These are phyloP conservation scores for Cyprinodon tularosa DNA, from an alignment of 2,113 vertebrate genomes.

Conservation along the genomic window DNA sequence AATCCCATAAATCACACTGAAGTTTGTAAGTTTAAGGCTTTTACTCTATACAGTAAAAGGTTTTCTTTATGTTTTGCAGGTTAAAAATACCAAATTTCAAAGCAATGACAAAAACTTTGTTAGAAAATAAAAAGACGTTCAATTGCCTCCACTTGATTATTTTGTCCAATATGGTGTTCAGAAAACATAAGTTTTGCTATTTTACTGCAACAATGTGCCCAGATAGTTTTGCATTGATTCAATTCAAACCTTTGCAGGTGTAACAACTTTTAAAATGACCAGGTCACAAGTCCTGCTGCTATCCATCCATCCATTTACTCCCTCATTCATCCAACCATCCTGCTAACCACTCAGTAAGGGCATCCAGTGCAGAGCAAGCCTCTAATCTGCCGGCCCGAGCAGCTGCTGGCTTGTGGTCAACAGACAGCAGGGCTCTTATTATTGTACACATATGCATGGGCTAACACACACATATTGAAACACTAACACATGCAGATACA, in stretches of 20 bases:
- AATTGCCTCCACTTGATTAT: background rate
- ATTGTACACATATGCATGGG: slow-evolving; percentile 70
- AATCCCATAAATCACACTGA: background rate
- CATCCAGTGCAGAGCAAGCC: slow-evolving; percentile 74
- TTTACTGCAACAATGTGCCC: too few species aligned
- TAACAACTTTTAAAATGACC: slow-evolving; percentile 7
- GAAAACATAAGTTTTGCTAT: background rate
- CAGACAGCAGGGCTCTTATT: slow-evolving; percentile 82
- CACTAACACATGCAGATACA: slow-evolving; percentile 42
- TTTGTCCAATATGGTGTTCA: background rate
- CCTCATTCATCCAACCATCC: slow-evolving; percentile 53
- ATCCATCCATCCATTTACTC: slow-evolving; percentile 39
- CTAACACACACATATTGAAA: slow-evolving; percentile 41
- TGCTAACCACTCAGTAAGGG: slow-evolving; percentile 67
- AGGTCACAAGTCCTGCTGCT: slow-evolving; percentile 38
- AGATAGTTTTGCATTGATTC: background rate
- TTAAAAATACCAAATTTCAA: background rate
- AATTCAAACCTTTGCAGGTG: slow-evolving; percentile 33
- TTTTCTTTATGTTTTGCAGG: background rate
- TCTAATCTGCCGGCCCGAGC: slow-evolving; percentile 80
- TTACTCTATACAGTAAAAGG: background rate
- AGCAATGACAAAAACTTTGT: background rate
- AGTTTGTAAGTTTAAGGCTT: background rate
- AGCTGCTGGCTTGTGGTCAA: slow-evolving; percentile 80
- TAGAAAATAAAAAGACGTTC: background rate